Percentiles rank a stretch among this genome's conserved stretches.
These are phyloP conservation scores for Drosophila phalerata DNA, from an alignment of 2,888 invertebrate genomes.

Conservation along the genomic window DNA sequence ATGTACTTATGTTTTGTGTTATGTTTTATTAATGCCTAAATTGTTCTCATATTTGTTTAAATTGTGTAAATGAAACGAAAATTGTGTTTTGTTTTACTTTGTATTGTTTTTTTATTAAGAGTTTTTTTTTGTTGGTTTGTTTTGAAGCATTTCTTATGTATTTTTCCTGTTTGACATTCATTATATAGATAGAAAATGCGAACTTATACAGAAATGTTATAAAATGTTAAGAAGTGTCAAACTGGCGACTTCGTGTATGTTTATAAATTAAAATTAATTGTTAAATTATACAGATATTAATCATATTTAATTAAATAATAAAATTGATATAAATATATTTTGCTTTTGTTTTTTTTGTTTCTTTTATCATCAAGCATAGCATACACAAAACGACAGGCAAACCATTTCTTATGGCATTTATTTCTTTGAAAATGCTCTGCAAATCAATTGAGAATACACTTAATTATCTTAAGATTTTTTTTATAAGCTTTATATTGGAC, in stretches of 20 bases:
- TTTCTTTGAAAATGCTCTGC: slow-evolving; percentile 46
- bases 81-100: slow-evolving; percentile 58
- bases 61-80: slow-evolving; percentile 70
- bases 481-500: not conserved
- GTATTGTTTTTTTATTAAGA: slow-evolving; percentile 41
- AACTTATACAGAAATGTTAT: slow-evolving; percentile 60
- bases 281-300: slow-evolving; percentile 52
- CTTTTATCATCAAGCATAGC: slow-evolving; percentile 42
- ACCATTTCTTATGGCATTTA: slow-evolving; percentile 47
- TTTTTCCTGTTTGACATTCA: slow-evolving; percentile 72
- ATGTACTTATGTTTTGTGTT: slow-evolving; percentile 33
- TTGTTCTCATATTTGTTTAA: slow-evolving; percentile 41
- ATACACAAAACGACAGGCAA: slow-evolving; percentile 47
- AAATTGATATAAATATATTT: slow-evolving; percentile 28
- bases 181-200: slow-evolving; percentile 72
- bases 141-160: slow-evolving; percentile 71
- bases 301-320: slow-evolving; percentile 38
- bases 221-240: slow-evolving; percentile 27
- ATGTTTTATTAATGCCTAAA: slow-evolving; percentile 50
- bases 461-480: not conserved
- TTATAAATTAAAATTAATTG: slow-evolving; percentile 47
- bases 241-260: slow-evolving; percentile 22
- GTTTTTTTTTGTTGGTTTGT: slow-evolving; percentile 29
- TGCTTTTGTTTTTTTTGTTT: slow-evolving; percentile 19
- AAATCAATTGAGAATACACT: slow-evolving; percentile 52